These are phyloP conservation scores for Brachypterus glaber DNA, from an alignment of 2,888 invertebrate genomes.

Conservation along the genomic window DNA sequence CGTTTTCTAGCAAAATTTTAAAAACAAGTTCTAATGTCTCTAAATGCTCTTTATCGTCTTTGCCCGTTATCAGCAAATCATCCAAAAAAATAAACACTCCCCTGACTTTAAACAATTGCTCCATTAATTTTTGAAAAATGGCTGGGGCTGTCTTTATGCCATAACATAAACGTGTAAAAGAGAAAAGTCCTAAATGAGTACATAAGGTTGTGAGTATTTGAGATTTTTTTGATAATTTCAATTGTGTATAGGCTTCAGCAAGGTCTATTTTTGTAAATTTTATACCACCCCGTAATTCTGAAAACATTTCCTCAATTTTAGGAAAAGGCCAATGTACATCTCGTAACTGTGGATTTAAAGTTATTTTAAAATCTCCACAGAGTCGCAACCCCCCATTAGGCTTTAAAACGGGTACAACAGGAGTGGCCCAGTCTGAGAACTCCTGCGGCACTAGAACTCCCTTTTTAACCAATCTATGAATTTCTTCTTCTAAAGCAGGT, in stretches of 20 bases:
- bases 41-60: too few relatives aligned
- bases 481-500: neutral
- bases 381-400: too few relatives aligned
- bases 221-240: too few relatives aligned
- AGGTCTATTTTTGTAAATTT: slow-evolving; percentile 1
- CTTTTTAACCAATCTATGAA: neutral
- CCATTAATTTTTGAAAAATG: too few relatives aligned
- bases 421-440: neutral
- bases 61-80: too few relatives aligned
- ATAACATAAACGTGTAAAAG: neutral
- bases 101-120: too few relatives aligned
- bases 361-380: neutral
- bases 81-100: too few relatives aligned
- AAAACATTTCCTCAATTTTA: slow-evolving; percentile 2
- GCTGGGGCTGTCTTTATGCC: neutral
- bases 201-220: too few relatives aligned
- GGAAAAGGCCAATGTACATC: neutral
- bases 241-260: neutral
- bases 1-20: neutral
- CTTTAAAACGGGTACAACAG: neutral
- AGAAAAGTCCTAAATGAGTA: too few relatives aligned
- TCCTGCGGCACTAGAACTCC: neutral
- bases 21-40: too few relatives aligned
- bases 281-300: neutral
- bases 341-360: neutral